Evolutionary conservation across 2,113 vertebrate species (phyloP), one percentile per base, ranked within the genome.

Genomic region (Cyphomyrus discorhynchus): DNA sequence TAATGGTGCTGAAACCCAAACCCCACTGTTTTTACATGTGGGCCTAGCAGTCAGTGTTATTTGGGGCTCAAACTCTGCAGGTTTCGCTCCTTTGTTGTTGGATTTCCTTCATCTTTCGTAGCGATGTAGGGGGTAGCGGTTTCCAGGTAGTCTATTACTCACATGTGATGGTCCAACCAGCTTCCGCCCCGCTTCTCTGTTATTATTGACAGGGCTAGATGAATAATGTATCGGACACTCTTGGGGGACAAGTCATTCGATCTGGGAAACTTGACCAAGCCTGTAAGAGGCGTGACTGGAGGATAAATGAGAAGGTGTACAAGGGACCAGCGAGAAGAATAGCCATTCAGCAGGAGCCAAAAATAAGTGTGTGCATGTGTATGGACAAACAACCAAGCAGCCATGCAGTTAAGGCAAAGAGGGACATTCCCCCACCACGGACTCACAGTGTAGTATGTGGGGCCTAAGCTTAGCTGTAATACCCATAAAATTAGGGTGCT

Each of bases 191-290:
- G 31, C 50, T 87, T 13, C 90, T 91, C 92, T 89, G 89, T 93
- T 92, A 93, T 93, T 92, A 93, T 90, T 94, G 92, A 94, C 92
- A 94, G 93, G 92, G 88, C 88, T 89, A 53, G 85, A 93, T 95
- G 89, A 94, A 94, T 94, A 93, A 94, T 93, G 92, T 74, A 94
- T 95, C 92, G 93, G 92, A 93, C 91, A 90, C 88, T 93, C 92
- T 91, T 92, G 92, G 93, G 93, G 92, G 90, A 70, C 90, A 90
- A 2, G 93, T 92, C 94, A 94, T 93, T 91, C 89, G 52, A 94
- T 46, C 92, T 89, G 52, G 31, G 90, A 84, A 84, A 89, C 80
- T 62, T 85, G 80, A 85, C 89, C 89, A 62, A 89, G 77, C 89
- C 91, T 88, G 89, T 92, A 93, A 92, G 92, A 94, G 92, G 92